A percentile compares a stretch with the other conserved stretches of the same genome.
These are phyloP conservation scores for Galagoides demidoff DNA, from an alignment of 2,797 vertebrate genomes.

Conservation along the genomic window DNA sequence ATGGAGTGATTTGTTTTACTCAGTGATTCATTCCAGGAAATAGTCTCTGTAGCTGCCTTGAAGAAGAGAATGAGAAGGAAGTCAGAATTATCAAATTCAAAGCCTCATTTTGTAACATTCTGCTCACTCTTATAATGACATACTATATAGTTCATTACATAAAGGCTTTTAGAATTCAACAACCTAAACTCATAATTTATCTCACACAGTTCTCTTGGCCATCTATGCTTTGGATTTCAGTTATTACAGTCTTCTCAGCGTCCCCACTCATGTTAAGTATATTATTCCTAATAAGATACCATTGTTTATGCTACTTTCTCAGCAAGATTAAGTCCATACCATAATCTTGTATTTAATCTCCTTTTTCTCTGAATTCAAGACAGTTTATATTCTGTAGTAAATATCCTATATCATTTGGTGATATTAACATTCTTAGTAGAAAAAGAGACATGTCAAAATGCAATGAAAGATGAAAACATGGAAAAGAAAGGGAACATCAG, in stretches of 20 bases:
- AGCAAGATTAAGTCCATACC: neutral
- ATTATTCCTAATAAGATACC: neutral
- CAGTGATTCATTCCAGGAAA: slow-evolving; percentile 60
- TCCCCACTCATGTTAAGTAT: neutral
- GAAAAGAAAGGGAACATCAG: neutral
- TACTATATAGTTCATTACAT: neutral
- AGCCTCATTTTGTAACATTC: neutral
- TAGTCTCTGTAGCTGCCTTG: slow-evolving; percentile 23
- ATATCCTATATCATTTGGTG: neutral
- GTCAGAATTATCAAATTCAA: neutral
- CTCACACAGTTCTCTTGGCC: rapidly evolving
- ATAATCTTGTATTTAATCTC: neutral
- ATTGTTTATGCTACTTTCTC: neutral
- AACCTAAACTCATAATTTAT: neutral
- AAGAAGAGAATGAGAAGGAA: slow-evolving; percentile 1
- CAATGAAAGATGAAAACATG: neutral
- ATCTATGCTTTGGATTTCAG: neutral
- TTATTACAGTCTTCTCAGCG: neutral
- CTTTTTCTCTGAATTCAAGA: neutral
- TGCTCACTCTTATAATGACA: neutral
- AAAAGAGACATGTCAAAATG: neutral
- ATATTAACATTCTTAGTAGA: neutral
- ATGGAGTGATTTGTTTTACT: slow-evolving; percentile 53
- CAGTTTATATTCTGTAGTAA: neutral
- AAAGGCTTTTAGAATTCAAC: neutral